Evolutionary conservation across 2,888 invertebrate genomes (phyloP), one percentile per base, ranked within the genome.

Genomic region (Drosophila fungiperda): DNA sequence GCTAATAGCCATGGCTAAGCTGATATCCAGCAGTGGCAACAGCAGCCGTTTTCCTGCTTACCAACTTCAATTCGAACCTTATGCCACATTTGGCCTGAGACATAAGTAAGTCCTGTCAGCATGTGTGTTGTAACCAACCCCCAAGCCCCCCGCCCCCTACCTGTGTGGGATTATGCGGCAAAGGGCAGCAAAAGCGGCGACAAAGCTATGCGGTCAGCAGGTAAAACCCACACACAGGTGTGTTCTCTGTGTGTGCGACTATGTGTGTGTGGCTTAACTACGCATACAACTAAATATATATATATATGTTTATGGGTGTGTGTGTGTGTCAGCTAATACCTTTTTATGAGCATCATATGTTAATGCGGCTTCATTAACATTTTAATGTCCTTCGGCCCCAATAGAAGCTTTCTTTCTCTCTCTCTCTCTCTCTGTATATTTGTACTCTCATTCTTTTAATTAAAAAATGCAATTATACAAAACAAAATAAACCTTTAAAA

Each of bases 341-440:
- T 89, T 80, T 88, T 90, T 85, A 87, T 88, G 91, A 78, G 65
- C 75, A 78, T 88, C 87, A 90, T 90, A 87, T 87, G 91, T 87
- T 87, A 90, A 87, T 87, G 86, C 74, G 80, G 80, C 90, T 85
- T 90, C 88, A 87, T 87, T 87, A 89, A 90, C 91, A 90, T 87
- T 90, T 89, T 87, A 87, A 87, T 84, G 91, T 73, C 72, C 50
- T 68, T 63, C 68, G 76, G 68, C 64, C 69, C 71, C 79, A 82
- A 77, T 77, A 63, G 62, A 38, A 78, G 23, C 53, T 40, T 48
- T 65, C 23, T 3, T 50, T 23, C 29, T 32, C 26, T 17, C 8
- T 2, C 36, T 4, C 36, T 23, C 26, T 11, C 32, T 40, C 35
- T 23, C 38, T 12, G 2, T 26, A 6, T 9, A 8, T 12, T 35